These are phyloP conservation scores for Dreissena rostriformis DNA, from an alignment of 1,140 invertebrate species.

Conservation along the genomic window DNA sequence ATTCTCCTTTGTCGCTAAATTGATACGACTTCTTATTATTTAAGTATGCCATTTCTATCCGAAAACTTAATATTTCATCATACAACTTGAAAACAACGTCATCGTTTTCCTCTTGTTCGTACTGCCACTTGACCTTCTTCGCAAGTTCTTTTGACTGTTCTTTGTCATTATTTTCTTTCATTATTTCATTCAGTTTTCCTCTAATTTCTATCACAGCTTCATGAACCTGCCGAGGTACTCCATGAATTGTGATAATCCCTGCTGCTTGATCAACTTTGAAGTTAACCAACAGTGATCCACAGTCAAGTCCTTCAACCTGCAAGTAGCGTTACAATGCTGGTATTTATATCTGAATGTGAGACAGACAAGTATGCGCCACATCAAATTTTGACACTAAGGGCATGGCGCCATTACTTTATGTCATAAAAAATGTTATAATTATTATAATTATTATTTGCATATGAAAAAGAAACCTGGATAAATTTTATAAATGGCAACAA, in stretches of 20 bases:
- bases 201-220: not conserved
- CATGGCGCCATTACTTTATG: no score
- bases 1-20: not conserved
- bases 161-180: not conserved
- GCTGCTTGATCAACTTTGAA: constrained; percentile 27
- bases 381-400: no score
- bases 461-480: no score
- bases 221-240: constrained; percentile 3
- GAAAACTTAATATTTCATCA: constrained; percentile 9
- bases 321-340: not conserved
- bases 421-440: no score
- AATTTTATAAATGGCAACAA: no score
- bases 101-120: constrained; percentile 12
- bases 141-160: constrained; percentile 6
- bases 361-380: no score
- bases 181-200: constrained; percentile 6
- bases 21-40: not conserved
- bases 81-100: constrained; percentile 12
- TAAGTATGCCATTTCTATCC: constrained; percentile 34
- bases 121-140: constrained; percentile 34
- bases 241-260: constrained; percentile 32
- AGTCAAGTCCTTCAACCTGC: constrained; percentile 8
- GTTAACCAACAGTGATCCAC: constrained; percentile 9
- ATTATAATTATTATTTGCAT: no score
- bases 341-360: not conserved